phyloP scores from a whole-genome alignment of 2,888 invertebrate genomes.

The Eurytoma californica region DNA sequence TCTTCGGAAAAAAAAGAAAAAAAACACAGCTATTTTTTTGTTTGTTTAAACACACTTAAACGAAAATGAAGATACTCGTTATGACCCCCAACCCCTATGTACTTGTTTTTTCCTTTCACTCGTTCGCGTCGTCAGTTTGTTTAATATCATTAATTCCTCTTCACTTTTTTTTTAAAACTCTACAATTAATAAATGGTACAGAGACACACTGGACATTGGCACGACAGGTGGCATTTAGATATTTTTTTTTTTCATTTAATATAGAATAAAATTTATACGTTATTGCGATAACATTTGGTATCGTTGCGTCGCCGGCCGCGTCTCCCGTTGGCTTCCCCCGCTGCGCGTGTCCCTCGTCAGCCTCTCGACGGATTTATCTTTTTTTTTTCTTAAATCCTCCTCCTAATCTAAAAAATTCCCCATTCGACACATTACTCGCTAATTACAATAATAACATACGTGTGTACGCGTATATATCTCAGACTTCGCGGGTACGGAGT shows the following conservation, averaged over 20 bases:
- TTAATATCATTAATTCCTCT: conserved; percentile 61
- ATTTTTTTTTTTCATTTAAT: conserved; percentile 65
- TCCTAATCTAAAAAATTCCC: too few species aligned
- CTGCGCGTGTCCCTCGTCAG: conserved; percentile 52
- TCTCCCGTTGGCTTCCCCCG: conserved; percentile 55
- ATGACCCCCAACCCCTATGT: too few species aligned
- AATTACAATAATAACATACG: conserved; percentile 47
- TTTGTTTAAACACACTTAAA: too few species aligned
- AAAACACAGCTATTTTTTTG: too few species aligned
- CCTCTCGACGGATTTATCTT: conserved; percentile 55
- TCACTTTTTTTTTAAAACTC: conserved; percentile 63
- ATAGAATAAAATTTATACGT: conserved; percentile 75
- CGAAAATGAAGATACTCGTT: too few species aligned
- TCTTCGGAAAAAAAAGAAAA: conserved; percentile 14
- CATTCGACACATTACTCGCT: too few species aligned
- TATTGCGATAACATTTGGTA: conserved; percentile 76
- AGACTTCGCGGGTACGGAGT: conserved; percentile 53
- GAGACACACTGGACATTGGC: conserved; percentile 76
- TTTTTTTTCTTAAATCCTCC: conserved; percentile 39
- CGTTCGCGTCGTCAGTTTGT: conserved; percentile 53
- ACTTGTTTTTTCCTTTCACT: conserved; percentile 14
- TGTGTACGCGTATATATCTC: conserved; percentile 52
- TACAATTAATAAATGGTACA: conserved; percentile 74
- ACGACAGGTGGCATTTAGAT: conserved; percentile 75
- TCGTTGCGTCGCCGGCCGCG: conserved; percentile 74